Base-by-base conservation (phyloP, 2,113 vertebrate genomes). In the Podarcis muralis region DNA sequence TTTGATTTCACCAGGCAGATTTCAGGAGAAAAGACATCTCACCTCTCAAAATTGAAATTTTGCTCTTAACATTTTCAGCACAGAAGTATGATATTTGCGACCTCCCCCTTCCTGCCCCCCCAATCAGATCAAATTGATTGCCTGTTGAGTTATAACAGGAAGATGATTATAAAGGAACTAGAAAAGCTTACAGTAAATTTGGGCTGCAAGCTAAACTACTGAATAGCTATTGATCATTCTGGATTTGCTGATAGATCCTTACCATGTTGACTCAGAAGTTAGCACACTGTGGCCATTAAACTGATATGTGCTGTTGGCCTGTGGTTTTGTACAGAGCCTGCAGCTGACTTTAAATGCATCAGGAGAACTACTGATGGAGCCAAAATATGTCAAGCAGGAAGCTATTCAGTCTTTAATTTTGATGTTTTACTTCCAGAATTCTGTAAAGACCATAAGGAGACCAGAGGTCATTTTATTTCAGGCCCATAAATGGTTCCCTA, bases 141-240 rank as follows among this genome's bases (percentile, higher is more conserved):
- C 37, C 23, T 30, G 22, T 69, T 32, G 11, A 35, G 32, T 43
- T 69, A 83, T 27, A 25, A 2, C 13, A 68, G 13, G 35, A 68
- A 27, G 23, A 3, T 40, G 23, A 40, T 40, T 15, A 11, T 27
- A 68, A 68, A 30, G 59, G 37, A 62, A 68, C 4, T 65, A 82
- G 57, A 37, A 82, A 48, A 48, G 27, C 6, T n/a, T 43, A 15
- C 6, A n/a, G 8, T n/a, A 25, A 30, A 48, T 81, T 23, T 15
- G 80, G 79, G 53, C 40, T 68, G 83, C 71, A 74, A 80, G 88
- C 91, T 88, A 68, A 76, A 90, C 69, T 4, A 9, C 72, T 22
- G 89, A 37, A 1, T 43, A 27, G 1, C 59, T 27, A 53, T 35
- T 8, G 53, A 18, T 27, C 16, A 22, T 48, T 43, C 43, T 16